Evolutionary conservation across 2,888 invertebrate genomes (phyloP).

Genomic region (Ligdia adustata): DNA sequence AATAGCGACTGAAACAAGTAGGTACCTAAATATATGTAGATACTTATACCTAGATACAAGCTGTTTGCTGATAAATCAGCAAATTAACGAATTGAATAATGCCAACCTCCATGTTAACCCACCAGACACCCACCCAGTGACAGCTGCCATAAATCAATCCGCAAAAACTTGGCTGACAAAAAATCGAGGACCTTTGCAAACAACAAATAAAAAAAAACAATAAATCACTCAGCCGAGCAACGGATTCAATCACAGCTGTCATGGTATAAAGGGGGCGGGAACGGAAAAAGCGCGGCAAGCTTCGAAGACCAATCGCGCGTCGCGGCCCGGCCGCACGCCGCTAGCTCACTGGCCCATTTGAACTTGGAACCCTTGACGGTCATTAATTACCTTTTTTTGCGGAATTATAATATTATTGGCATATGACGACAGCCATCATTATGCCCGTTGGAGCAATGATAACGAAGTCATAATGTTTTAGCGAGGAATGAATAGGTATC

Average conservation of each 20-base stretch:
- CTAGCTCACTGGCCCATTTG: constrained; percentile 72
- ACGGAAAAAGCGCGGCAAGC: constrained; percentile 79
- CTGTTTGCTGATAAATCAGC: too few relatives aligned
- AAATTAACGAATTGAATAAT: too few relatives aligned
- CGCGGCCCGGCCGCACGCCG: constrained; percentile 52
- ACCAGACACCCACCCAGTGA: constrained; percentile 37
- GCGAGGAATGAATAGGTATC: too few relatives aligned
- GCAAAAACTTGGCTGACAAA: constrained; percentile 56
- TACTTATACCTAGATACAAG: too few relatives aligned
- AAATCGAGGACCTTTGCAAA: constrained; percentile 51
- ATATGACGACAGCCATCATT: constrained; percentile 8
- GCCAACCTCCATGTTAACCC: neutral
- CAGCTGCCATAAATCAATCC: constrained; percentile 66
- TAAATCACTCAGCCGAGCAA: constrained; percentile 73
- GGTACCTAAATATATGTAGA: too few relatives aligned
- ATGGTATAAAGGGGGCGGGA: constrained; percentile 70
- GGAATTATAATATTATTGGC: constrained; percentile 40
- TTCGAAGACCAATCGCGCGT: constrained; percentile 76
- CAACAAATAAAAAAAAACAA: constrained; percentile 40
- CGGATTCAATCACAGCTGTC: constrained; percentile 81
- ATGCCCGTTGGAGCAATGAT: neutral
- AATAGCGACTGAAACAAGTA: too few relatives aligned
- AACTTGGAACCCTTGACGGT: constrained; percentile 74
- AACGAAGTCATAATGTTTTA: too few relatives aligned
- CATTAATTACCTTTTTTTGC: constrained; percentile 52